Evolutionary conservation across 2,797 vertebrate species (phyloP), one percentile per base, ranked within the genome.

Genomic region (Sparidentex hasta): DNA sequence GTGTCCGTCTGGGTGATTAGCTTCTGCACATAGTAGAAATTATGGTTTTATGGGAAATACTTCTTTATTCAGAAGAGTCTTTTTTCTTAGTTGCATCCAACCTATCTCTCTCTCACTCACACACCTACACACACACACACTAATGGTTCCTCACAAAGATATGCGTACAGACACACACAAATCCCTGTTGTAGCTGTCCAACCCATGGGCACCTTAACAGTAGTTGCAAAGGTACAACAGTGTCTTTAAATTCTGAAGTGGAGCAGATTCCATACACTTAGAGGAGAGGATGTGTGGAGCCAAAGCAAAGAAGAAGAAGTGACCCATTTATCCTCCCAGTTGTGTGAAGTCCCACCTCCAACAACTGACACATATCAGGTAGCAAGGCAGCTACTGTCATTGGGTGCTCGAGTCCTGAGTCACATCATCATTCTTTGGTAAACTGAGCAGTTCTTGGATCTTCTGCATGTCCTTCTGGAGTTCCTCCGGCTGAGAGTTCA

Each of bases 401-500:
- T 84, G 68, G 74, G 55, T 69, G 75, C 56, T 64, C 0, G 89
- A 68, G 46, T 87, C 86, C 47, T 81, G 66, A 29, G 54, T 46
- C 5, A 9, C 65, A 0, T 62, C 75, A 48, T 93, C 65, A 11
- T 94, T 95, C 65, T 55, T 58, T 0, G 95, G 87, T 66, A 80
- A 86, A 76, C 71, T 84, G 20, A 96, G 91, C 52, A 97, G 87
- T 4, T 95, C 93, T 70, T 95, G 81, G 59, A 94, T 96, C 88
- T 91, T 96, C 65, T 90, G 76, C 63, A 82, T n/a, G 25, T 96
- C 92, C 70, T 83, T 70, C 0, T 81, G 78, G 21, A 84, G 7
- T 11, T 50, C 83, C 76, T 89, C 83, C 47, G 59, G 65, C 70
- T 83, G 71, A 68, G 90, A 21, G 4, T 27, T 69, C 47, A 55